Conservation (phyloP, 2,113 vertebrate genomes). For the Eurypyga helias region DNA sequence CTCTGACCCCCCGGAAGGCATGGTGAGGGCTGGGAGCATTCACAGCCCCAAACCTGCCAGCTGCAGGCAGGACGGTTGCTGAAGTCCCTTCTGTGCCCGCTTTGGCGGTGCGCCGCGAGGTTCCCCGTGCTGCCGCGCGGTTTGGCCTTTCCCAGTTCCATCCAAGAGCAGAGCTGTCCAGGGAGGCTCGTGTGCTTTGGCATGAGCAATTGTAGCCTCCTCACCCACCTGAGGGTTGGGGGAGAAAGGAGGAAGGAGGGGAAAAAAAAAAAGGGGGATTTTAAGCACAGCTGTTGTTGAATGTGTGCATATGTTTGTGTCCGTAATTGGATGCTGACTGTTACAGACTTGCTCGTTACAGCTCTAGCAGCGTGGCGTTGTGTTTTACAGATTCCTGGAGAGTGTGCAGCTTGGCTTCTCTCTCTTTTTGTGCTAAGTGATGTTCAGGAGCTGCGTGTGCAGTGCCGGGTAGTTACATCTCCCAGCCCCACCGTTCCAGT, state of each 20-base stretch:
- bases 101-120: neutral
- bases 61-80: neutral
- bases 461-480: neutral
- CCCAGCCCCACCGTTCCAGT: neutral
- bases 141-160: neutral
- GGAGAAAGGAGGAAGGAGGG: too few relatives aligned
- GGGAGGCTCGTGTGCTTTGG: neutral
- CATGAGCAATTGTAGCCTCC: fast-evolving
- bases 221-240: neutral
- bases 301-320: neutral
- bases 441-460: neutral
- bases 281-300: neutral
- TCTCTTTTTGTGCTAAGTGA: neutral
- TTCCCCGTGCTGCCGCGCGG: neutral
- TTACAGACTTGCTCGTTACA: neutral
- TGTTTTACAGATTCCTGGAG: neutral
- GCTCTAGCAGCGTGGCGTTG: neutral
- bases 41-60: neutral
- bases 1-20: neutral
- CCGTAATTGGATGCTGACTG: neutral
- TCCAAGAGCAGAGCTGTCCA: neutral
- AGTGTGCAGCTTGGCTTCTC: neutral
- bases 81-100: neutral
- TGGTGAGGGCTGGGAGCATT: neutral
- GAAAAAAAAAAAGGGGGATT: neutral